phyloP scores from a whole-genome alignment of 2,888 invertebrate species.

The Acholoe squamosa region DNA sequence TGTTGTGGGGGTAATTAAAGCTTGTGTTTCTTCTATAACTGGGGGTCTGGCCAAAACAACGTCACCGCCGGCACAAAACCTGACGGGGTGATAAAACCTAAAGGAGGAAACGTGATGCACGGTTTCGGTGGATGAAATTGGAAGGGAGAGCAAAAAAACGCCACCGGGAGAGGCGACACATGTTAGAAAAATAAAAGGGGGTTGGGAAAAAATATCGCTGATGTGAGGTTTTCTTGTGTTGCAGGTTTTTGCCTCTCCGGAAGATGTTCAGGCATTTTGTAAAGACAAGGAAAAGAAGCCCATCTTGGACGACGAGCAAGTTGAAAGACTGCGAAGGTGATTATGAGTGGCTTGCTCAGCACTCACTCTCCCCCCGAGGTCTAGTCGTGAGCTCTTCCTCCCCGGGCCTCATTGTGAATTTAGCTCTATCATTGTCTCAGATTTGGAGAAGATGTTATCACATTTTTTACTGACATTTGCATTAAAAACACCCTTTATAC shows the following conservation, averaged over 20 bases:
- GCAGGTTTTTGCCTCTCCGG: constrained; percentile 48
- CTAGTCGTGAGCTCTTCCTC: background rate
- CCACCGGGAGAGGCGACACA: constrained; percentile 36
- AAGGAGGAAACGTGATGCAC: constrained; percentile 56
- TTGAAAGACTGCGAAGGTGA: constrained; percentile 84
- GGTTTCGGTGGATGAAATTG: constrained; percentile 47
- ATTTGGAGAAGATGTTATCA: background rate
- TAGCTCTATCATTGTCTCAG: background rate
- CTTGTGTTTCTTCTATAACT: background rate
- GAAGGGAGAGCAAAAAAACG: constrained; percentile 29
- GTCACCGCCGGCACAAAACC: constrained; percentile 22
- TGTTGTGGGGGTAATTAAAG: constrained; percentile 54
- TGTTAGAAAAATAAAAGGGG: constrained; percentile 47
- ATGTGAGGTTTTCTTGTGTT: constrained; percentile 58
- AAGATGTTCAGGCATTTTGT: constrained; percentile 57
- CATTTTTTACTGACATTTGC: background rate
- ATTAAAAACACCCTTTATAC: background rate
- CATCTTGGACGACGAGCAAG: constrained; percentile 83
- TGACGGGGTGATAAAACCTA: constrained; percentile 42
- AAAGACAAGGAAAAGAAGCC: constrained; percentile 59
- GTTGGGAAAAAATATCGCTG: constrained; percentile 38
- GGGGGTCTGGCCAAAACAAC: constrained; percentile 46
- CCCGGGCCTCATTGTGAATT: background rate
- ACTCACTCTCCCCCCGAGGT: constrained; percentile 14
- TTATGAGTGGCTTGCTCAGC: constrained; percentile 9